Percentiles rank a stretch among this genome's conserved stretches.
These are phyloP conservation scores for Orthosia gracilis DNA, from an alignment of 2,888 invertebrate genomes.

Conservation along the genomic window DNA sequence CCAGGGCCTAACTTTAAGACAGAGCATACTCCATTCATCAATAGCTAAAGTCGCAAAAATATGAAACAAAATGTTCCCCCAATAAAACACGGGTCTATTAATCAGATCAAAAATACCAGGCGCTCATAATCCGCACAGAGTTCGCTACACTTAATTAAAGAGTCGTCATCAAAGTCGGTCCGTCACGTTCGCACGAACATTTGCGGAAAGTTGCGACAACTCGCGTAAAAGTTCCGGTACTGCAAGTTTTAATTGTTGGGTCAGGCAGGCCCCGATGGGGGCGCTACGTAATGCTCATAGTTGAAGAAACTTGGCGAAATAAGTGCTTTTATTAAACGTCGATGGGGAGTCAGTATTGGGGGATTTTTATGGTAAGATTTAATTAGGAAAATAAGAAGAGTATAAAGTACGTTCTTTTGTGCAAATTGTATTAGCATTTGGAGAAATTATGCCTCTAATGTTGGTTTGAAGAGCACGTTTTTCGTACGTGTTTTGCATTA, in stretches of 20 bases:
- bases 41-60: no score
- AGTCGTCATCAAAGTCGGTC: slow-evolving; percentile 58
- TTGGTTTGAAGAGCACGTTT: slow-evolving; percentile 9
- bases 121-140: slow-evolving; percentile 41
- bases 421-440: background rate
- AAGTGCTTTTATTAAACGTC: slow-evolving; percentile 50
- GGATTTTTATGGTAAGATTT: slow-evolving; percentile 12
- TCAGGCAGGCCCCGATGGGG: slow-evolving; percentile 34
- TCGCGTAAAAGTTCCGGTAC: slow-evolving; percentile 63
- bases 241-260: slow-evolving; percentile 76
- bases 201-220: slow-evolving; percentile 62
- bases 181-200: slow-evolving; percentile 59
- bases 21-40: background rate
- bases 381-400: slow-evolving; percentile 8
- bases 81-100: slow-evolving; percentile 45
- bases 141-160: slow-evolving; percentile 64
- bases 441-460: background rate
- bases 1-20: background rate
- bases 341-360: slow-evolving; percentile 19
- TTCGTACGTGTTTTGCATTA: slow-evolving; percentile 12
- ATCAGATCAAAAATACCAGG: slow-evolving; percentile 45
- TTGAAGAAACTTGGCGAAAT: slow-evolving; percentile 32
- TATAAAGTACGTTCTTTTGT: background rate
- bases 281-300: slow-evolving; percentile 44
- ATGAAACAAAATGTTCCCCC: slow-evolving; percentile 22